Evolutionary conservation across 2,113 vertebrate species (phyloP).

Genomic region (Macaca fascicularis): DNA sequence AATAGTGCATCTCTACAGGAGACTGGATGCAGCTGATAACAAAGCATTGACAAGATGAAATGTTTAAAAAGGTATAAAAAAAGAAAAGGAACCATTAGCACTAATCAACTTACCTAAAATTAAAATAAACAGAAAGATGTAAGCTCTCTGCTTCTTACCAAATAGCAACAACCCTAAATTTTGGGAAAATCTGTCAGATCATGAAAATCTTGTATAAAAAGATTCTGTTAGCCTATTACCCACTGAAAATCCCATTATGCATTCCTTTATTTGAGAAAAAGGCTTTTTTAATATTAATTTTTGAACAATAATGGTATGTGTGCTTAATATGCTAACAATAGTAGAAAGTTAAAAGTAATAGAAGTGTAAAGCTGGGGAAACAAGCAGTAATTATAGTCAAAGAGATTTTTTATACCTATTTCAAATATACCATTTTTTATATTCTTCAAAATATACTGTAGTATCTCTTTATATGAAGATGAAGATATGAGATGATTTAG

Average conservation of each 20-base stretch:
- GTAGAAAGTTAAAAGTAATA: neutral
- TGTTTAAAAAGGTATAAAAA: neutral
- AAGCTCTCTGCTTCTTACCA: neutral
- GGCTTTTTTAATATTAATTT: neutral
- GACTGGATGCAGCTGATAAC: neutral
- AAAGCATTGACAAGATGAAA: neutral
- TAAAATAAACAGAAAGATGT: slow-evolving; percentile 4
- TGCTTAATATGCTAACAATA: neutral
- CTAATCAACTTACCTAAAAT: neutral
- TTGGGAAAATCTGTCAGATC: neutral
- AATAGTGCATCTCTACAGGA: neutral
- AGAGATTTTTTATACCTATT: neutral
- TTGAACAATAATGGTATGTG: slow-evolving; percentile 20
- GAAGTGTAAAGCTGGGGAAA: neutral
- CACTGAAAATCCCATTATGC: neutral
- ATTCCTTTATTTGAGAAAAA: neutral
- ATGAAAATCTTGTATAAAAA: neutral
- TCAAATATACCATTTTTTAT: neutral
- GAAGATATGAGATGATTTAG: neutral
- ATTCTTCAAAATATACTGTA: neutral
- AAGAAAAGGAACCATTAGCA: neutral
- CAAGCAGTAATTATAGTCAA: neutral
- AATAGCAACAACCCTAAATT: neutral
- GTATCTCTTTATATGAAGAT: neutral
- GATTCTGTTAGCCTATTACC: neutral